Conservation (phyloP, 2,113 vertebrate species). For the Alectura lathami region DNA sequence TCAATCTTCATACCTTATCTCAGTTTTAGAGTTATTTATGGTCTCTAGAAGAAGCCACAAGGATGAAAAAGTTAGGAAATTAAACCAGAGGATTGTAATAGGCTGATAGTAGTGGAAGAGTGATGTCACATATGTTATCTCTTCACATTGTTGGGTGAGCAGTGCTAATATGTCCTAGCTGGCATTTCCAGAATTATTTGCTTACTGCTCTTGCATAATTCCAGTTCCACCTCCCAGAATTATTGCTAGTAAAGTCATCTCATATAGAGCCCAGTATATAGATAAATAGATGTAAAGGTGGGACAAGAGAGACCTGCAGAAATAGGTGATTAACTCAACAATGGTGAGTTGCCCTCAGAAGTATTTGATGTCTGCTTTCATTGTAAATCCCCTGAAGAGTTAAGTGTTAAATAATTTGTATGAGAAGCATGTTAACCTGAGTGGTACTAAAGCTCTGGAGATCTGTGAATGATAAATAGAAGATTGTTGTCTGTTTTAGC, state of each 20-base stretch:
- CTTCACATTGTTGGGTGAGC: background rate
- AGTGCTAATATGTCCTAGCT: background rate
- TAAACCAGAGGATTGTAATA: background rate
- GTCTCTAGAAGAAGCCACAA: background rate
- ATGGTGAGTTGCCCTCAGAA: background rate
- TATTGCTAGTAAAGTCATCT: background rate
- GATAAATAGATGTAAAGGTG: background rate
- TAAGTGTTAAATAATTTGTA: constrained; percentile 6
- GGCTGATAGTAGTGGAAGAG: background rate
- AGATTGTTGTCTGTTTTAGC: background rate
- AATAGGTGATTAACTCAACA: background rate
- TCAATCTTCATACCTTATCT: background rate
- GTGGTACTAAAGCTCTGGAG: background rate
- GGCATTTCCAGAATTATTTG: background rate
- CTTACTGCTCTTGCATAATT: constrained; percentile 2
- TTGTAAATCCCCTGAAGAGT: background rate
- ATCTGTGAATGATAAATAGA: constrained; percentile 8
- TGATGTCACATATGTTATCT: background rate
- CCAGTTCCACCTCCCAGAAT: background rate
- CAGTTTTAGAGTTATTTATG: background rate
- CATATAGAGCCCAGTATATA: background rate
- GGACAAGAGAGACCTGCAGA: background rate
- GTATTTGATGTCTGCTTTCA: background rate
- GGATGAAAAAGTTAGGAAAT: background rate
- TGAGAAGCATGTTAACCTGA: constrained; percentile 12